Conservation (phyloP, 2,888 invertebrate species). For the Baronia brevicornis region DNA sequence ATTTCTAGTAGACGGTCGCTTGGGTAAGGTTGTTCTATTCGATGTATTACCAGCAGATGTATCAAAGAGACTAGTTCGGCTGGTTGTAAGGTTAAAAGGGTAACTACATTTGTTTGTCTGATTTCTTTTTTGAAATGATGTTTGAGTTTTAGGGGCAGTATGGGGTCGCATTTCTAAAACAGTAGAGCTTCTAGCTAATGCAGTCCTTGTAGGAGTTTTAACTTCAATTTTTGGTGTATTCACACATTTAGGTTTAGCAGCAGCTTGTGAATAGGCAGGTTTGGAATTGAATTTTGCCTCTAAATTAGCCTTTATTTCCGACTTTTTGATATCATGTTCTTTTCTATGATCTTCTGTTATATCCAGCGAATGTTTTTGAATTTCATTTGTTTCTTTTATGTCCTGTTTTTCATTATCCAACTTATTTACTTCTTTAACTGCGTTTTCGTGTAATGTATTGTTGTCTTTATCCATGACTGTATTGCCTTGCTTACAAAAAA, state of each 20-base stretch:
- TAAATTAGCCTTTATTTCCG: conserved; percentile 30
- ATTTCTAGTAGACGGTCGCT: conserved; percentile 37
- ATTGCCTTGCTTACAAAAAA: conserved; percentile 3
- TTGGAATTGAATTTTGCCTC: conserved; percentile 38
- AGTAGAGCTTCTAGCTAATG: conserved; percentile 58
- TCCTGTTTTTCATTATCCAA: conserved; percentile 3
- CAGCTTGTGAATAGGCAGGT: conserved; percentile 70
- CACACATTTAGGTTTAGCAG: conserved; percentile 62
- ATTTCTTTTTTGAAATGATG: conserved; percentile 45
- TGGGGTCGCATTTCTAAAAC: conserved; percentile 58
- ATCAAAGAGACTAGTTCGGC: conserved; percentile 62
- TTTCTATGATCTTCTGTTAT: conserved; percentile 24
- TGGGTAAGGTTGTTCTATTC: conserved; percentile 31
- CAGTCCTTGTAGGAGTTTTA: conserved; percentile 40
- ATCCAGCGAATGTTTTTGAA: conserved; percentile 11
- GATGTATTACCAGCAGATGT: conserved; percentile 26
- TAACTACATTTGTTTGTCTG: conserved; percentile 64
- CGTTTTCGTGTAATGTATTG: background rate
- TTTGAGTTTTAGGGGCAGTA: conserved; percentile 33
- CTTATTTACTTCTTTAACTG: conserved; percentile 1
- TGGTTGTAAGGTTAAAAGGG: conserved; percentile 68
- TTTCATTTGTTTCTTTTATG: conserved; percentile 12
- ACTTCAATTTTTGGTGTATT: conserved; percentile 42
- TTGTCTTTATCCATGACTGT: conserved; percentile 5
- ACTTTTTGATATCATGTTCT: conserved; percentile 33